phyloP scores from a whole-genome alignment of 2,888 invertebrate genomes.

The Panopea generosa region DNA sequence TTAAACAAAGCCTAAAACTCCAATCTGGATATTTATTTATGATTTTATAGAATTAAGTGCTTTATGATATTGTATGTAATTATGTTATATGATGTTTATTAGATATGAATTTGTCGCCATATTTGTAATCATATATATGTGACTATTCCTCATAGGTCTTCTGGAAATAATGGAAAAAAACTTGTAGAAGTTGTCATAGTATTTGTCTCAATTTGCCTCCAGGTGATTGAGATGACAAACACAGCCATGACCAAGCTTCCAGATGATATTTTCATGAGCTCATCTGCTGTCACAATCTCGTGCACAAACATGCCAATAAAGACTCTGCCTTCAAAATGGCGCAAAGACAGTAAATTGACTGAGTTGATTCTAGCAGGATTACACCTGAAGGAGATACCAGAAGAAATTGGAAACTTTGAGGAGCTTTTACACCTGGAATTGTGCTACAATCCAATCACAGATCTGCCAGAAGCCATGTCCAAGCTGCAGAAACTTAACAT shows the following conservation, averaged over 20 bases:
- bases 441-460: conserved; percentile 74
- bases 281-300: conserved; percentile 46
- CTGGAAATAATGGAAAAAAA: no score
- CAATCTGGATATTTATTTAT: no score
- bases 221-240: conserved; percentile 65
- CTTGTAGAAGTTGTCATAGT: no score
- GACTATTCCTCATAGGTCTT: no score
- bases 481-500: conserved; percentile 69
- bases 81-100: no score
- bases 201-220: conserved; percentile 27
- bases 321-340: conserved; percentile 66
- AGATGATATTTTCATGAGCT: conserved; percentile 65
- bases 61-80: no score
- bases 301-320: conserved; percentile 64
- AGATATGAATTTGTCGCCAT: no score
- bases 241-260: conserved; percentile 66
- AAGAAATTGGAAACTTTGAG: conserved; percentile 67
- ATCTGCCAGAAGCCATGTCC: conserved; percentile 74
- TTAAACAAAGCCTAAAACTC: no score
- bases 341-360: conserved; percentile 62
- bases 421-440: conserved; percentile 71
- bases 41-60: no score
- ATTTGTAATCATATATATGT: no score
- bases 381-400: conserved; percentile 71
- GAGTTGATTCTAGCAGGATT: conserved; percentile 72